phyloP scores from a whole-genome alignment of 2,888 invertebrate genomes.

The Troides oblongomaculatus region DNA sequence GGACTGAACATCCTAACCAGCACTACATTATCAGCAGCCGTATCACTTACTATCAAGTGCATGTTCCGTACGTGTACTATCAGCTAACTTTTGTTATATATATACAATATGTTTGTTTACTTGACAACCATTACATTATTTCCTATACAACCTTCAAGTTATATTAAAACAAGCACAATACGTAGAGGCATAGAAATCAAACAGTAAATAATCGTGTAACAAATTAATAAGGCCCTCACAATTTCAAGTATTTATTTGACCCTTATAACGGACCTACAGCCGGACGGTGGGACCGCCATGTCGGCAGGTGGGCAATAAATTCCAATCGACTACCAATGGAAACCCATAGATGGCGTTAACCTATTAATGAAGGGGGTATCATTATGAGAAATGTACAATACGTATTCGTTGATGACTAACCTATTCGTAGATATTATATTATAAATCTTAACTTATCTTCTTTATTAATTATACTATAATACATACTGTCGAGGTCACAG shows the following conservation, averaged over 20 bases:
- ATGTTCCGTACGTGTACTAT: too few relatives aligned
- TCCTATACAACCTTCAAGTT: not conserved
- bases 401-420: not conserved
- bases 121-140: too few relatives aligned
- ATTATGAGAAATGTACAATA: not conserved
- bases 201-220: not conserved
- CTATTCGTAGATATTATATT: too few relatives aligned
- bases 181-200: too few relatives aligned
- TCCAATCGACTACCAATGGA: constrained; percentile 14
- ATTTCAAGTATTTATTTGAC: constrained; percentile 12
- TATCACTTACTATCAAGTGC: too few relatives aligned
- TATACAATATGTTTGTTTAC: too few relatives aligned
- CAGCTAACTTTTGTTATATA: too few relatives aligned
- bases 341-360: constrained; percentile 22
- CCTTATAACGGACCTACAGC: constrained; percentile 12
- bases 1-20: too few relatives aligned
- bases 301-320: constrained; percentile 21
- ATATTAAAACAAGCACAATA: not conserved
- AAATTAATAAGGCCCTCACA: constrained; percentile 3
- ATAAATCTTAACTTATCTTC: too few relatives aligned
- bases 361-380: constrained; percentile 4
- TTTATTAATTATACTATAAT: too few relatives aligned
- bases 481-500: too few relatives aligned
- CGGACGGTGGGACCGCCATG: constrained; percentile 4
- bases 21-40: too few relatives aligned